These are phyloP conservation scores for Latheticus oryzae DNA, from an alignment of 2,888 invertebrate genomes.

Conservation along the genomic window DNA sequence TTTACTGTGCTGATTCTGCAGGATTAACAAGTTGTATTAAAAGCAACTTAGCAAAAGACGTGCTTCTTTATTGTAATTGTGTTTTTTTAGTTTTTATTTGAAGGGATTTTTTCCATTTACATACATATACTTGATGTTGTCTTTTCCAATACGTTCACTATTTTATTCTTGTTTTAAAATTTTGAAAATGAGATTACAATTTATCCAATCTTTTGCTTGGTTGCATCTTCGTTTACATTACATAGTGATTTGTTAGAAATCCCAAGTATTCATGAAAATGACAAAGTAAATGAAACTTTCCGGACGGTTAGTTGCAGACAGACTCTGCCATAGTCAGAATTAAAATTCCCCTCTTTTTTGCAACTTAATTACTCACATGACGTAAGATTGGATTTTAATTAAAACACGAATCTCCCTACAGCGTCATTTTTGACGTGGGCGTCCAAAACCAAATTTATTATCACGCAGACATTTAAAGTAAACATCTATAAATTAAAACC, in stretches of 20 bases:
- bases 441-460: constrained; percentile 31
- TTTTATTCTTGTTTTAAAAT: too few species aligned
- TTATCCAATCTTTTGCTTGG: neutral
- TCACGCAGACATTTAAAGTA: constrained; percentile 12
- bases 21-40: too few species aligned
- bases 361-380: constrained; percentile 51
- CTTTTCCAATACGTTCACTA: too few species aligned
- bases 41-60: too few species aligned
- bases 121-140: too few species aligned
- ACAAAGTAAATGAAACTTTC: constrained; percentile 46
- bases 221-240: neutral
- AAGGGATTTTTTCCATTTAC: too few species aligned
- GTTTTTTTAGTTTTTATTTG: too few species aligned
- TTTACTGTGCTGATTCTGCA: too few species aligned
- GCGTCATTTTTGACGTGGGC: constrained; percentile 40
- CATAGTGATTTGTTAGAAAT: constrained; percentile 42
- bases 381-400: constrained; percentile 54
- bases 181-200: too few species aligned
- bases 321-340: constrained; percentile 44
- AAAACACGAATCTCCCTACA: constrained; percentile 48
- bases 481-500: constrained; percentile 32
- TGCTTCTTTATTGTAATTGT: too few species aligned
- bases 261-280: constrained; percentile 42
- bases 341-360: constrained; percentile 48
- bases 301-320: constrained; percentile 38